Evolutionary conservation across 2,888 invertebrate genomes (phyloP), one percentile per base, ranked within the genome.

Genomic region (Eupeodes latifasciatus): DNA sequence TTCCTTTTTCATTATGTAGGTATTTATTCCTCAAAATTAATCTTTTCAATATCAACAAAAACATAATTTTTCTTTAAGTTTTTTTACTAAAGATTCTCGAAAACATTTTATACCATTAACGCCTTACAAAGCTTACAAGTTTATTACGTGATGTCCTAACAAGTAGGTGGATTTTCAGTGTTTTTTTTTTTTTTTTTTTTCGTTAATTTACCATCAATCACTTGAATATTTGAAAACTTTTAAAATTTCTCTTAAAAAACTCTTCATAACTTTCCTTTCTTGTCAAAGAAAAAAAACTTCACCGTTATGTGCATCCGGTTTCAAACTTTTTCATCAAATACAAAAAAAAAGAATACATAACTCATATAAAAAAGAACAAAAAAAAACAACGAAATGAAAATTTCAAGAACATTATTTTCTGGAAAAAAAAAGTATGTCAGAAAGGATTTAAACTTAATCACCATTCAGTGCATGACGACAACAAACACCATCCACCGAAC

Each of bases 371-470:
- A n/a, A 5, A n/a, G 40, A 34, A 27, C 11, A 64, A 64, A 47
- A 40, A 78, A 79, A 40, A 34, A 19, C 19, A 19, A 19, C 19
- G 10, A 61, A 16, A 75, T n/a, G 19, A 74, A 80, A 78, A 66
- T 74, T 75, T 80, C 14, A 78, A 80, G 80, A 78, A 61, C 66
- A 11, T 72, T 87, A 40, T 61, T 61, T 44, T 44, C 40, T 34
- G 14, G 27, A 27, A 49, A 80, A 86, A 40, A 49, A 80, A 86
- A 83, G 75, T 79, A 80, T 83, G 81, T 86, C 86, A 83, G 59
- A 62, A 75, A 86, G 75, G 83, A 86, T 86, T 86, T 76, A 79
- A 86, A 79, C 57, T 53, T 83, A 75, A 64, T 76, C 55, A 66
- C 69, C 81, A 71, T 85, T 64, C 51, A 83, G 40, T 75, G 83